Base-by-base conservation (phyloP, 1,140 invertebrate species). In the Pararge aegeria region DNA sequence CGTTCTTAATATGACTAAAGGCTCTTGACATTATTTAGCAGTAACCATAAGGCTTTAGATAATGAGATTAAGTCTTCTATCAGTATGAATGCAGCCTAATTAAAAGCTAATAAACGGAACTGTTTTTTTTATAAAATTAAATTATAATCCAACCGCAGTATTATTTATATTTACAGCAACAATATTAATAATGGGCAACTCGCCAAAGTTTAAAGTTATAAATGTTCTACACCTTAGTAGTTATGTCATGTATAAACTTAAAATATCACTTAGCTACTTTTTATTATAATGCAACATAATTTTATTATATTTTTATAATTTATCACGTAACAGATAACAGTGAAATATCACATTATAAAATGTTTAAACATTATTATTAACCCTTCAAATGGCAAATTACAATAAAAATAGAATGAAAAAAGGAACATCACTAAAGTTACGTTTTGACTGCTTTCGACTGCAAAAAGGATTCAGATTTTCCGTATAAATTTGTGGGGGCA, bases 311-410 rank as follows among this genome's bases (percentile, higher is more conserved):
- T 77, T 75, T 74, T 78, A 70, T 76, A 58, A 72, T 85, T 74
- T 80, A 85, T 83, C 77, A 77, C 12, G 12, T 83, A 88, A 88
- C 83, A 85, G 72, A 88, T 87, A 88, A 88, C 83, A 87, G 86
- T 77, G 66, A 83, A 83, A 88, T 88, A 87, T 87, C 85, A 88
- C 85, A 88, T 85, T 64, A 81, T 74, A 75, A 86, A 82, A 83
- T 75, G 73, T 83, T 82, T 68, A 70, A 83, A 80, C 73, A 80
- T 83, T 76, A 76, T 10, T 48, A 62, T 73, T 62, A 73, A 76
- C 62, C 57, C 67, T 76, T 63, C 70, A 61, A 78, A 76, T 83
- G 81, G 73, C 80, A 79, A 83, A 78, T 64, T 66, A 71, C 66
- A 24, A 75, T 73, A 27, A 49, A 49, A 4, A 49, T 49, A 49